A percentile compares a stretch with the other conserved stretches of the same genome.
Conservation (phyloP, 2,113 vertebrate species). For the Rissa tridactyla region DNA sequence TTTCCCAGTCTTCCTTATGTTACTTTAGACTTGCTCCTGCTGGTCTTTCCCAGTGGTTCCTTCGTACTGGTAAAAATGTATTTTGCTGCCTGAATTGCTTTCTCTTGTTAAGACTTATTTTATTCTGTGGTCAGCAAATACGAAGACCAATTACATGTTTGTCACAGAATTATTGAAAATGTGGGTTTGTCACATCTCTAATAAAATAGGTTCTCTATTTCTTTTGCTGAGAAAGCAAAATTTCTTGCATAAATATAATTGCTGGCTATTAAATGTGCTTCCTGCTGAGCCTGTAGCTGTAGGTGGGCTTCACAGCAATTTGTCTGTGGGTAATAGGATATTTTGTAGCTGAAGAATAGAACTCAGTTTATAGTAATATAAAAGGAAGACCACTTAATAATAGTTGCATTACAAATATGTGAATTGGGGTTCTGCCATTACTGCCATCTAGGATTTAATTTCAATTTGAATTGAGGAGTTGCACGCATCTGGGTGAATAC, state of each 20-base stretch:
- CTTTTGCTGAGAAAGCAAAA: conserved; percentile 52
- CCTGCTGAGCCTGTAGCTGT: conserved; percentile 54
- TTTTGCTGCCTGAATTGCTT: not conserved
- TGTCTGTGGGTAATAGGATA: conserved; percentile 61
- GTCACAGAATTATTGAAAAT: conserved; percentile 28
- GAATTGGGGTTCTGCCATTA: not conserved
- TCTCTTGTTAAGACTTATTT: conserved; percentile 8
- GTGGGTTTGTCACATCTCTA: conserved; percentile 38
- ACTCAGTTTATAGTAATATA: conserved; percentile 7
- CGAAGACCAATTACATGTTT: conserved; percentile 14
- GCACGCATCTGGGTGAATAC: not conserved
- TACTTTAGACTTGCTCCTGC: not conserved
- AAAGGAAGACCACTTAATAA: conserved; percentile 49
- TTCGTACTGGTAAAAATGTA: not conserved
- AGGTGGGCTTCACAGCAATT: conserved; percentile 63
- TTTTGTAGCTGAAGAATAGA: conserved; percentile 50
- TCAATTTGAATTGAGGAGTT: not conserved
- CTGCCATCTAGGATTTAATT: conserved; percentile 18
- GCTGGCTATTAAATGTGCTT: conserved; percentile 50
- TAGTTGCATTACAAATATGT: not conserved
- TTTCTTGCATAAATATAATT: conserved; percentile 49
- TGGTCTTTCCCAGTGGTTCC: conserved; percentile 3
- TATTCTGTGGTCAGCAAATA: conserved; percentile 34
- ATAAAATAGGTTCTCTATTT: conserved; percentile 28
- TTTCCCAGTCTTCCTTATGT: not conserved